Conservation (phyloP, 2,113 vertebrate species). For the Podiceps cristatus region DNA sequence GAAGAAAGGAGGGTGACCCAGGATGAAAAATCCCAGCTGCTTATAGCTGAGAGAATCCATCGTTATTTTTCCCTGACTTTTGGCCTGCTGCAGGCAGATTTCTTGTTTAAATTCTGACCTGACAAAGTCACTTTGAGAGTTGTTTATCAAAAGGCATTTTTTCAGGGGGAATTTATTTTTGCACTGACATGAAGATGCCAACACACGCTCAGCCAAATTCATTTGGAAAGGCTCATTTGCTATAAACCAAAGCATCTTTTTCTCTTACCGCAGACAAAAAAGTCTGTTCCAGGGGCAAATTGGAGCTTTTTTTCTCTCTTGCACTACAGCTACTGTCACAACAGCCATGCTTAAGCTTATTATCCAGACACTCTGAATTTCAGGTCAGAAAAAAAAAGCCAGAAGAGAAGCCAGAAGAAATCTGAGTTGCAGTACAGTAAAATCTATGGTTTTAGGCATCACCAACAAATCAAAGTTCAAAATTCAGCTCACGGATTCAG, state of each 20-base stretch:
- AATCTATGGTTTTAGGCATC: neutral
- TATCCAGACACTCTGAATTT: neutral
- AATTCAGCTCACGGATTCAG: neutral
- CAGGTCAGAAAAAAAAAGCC: neutral
- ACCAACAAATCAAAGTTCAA: neutral
- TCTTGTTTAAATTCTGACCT: constrained; percentile 23
- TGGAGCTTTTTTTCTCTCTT: neutral
- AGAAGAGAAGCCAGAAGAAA: neutral
- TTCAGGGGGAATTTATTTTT: constrained; percentile 24
- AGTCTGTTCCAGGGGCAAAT: neutral
- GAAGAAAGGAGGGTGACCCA: neutral
- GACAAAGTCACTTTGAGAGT: neutral
- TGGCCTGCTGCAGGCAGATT: neutral
- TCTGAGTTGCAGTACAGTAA: neutral
- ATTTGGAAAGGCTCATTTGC: neutral
- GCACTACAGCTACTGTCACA: neutral
- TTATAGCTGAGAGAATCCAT: neutral
- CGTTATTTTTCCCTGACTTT: neutral
- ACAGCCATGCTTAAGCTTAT: neutral
- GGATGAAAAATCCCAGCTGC: neutral
- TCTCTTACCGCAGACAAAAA: neutral
- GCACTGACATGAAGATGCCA: neutral
- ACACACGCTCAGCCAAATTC: neutral
- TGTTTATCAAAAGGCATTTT: constrained; percentile 13
- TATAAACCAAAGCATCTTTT: neutral